Conservation (phyloP, 2,113 vertebrate species). For the Azemiops feae region DNA sequence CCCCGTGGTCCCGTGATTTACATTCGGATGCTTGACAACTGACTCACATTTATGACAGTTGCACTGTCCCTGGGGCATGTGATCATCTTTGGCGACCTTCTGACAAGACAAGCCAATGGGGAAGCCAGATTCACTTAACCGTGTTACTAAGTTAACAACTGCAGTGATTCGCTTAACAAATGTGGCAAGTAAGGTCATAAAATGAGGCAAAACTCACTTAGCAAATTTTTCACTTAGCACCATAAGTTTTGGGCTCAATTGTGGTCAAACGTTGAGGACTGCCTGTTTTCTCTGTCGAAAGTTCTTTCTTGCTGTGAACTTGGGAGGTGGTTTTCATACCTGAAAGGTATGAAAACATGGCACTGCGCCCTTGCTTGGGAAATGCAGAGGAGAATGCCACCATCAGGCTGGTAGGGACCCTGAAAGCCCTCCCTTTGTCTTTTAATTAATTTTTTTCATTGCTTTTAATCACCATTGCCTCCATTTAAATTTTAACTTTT, state of each 20-base stretch:
- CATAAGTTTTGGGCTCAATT: neutral
- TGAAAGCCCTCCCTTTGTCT: too few species aligned
- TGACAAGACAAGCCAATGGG: neutral
- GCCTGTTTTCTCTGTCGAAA: neutral
- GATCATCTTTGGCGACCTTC: neutral
- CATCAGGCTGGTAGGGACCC: neutral
- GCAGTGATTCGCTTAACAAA: neutral
- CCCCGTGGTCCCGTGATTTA: neutral
- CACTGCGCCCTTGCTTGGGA: neutral
- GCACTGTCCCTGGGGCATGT: neutral
- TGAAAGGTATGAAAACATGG: neutral
- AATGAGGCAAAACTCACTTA: neutral
- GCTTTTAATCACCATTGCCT: neutral
- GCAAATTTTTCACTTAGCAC: neutral
- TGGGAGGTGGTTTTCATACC: neutral
- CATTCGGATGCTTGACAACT: neutral
- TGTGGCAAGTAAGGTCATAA: neutral
- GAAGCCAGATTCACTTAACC: neutral
- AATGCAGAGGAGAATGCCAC: neutral
- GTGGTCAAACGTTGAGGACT: neutral
- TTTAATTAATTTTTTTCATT: neutral
- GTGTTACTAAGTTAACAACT: neutral
- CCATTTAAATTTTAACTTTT: neutral
- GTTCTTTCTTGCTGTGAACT: neutral
- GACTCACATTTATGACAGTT: neutral